These are phyloP conservation scores for Pristionchus pacificus DNA, from an alignment of 1,140 invertebrate genomes.

Conservation along the genomic window DNA sequence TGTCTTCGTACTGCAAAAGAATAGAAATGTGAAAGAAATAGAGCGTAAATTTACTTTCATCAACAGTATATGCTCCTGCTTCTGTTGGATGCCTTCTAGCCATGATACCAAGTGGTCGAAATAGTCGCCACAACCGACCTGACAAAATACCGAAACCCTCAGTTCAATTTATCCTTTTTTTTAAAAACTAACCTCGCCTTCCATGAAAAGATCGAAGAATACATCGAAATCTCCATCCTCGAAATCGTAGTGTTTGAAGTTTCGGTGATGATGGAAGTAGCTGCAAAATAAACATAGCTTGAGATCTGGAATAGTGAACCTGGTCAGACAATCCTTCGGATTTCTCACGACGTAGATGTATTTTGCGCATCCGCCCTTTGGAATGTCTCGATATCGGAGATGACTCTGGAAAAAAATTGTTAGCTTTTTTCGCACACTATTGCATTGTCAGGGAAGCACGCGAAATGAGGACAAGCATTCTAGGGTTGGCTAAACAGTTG, in stretches of 20 bases:
- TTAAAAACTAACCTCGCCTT: slow-evolving; percentile 40
- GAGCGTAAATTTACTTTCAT: slow-evolving; percentile 23
- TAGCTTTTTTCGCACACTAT: too few species aligned
- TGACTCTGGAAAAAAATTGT: not conserved
- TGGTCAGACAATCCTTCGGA: slow-evolving; percentile 49
- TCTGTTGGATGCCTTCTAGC: slow-evolving; percentile 42
- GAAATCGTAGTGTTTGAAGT: slow-evolving; percentile 48
- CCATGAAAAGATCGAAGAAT: slow-evolving; percentile 57
- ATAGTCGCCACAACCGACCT: slow-evolving; percentile 49
- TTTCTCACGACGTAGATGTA: slow-evolving; percentile 51
- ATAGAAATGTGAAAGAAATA: not conserved
- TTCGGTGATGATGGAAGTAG: slow-evolving; percentile 53
- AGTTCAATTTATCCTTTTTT: too few species aligned
- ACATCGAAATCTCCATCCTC: slow-evolving; percentile 32
- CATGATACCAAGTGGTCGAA: slow-evolving; percentile 58
- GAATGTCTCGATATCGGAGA: not conserved
- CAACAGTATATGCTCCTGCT: slow-evolving; percentile 56
- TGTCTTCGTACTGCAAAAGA: slow-evolving; percentile 56
- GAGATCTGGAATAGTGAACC: too few species aligned
- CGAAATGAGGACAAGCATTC: too few species aligned
- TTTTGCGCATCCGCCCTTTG: not conserved
- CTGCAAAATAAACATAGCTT: too few species aligned
- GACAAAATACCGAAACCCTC: not conserved
- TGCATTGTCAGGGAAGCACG: too few species aligned
- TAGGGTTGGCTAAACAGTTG: not conserved